phyloP scores from a whole-genome alignment of 2,113 vertebrate species.

The Tonatia bakeri region DNA sequence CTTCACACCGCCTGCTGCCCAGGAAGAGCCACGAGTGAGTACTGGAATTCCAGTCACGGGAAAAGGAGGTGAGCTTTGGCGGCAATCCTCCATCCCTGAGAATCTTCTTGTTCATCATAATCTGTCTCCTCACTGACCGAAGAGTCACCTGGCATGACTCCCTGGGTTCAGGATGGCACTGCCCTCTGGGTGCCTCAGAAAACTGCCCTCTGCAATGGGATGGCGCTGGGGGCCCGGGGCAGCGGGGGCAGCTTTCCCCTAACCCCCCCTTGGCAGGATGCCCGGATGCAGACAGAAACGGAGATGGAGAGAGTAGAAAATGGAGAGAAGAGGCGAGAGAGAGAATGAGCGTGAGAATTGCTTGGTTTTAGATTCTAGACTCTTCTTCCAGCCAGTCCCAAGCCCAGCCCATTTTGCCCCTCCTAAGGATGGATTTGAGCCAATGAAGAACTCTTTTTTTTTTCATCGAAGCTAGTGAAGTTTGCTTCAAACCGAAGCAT shows the following conservation, averaged over 20 bases:
- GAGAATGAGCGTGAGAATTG: neutral
- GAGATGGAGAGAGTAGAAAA: no score
- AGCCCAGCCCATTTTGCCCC: neutral
- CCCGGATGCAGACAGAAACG: neutral
- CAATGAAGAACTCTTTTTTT: neutral
- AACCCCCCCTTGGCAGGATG: neutral
- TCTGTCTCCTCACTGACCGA: neutral
- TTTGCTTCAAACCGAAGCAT: neutral
- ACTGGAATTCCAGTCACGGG: neutral
- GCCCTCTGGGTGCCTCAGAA: neutral
- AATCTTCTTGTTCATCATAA: neutral
- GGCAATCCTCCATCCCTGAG: accelerated
- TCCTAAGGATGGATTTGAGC: neutral
- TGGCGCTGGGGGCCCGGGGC: accelerated
- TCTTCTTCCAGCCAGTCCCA: neutral
- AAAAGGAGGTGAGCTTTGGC: neutral
- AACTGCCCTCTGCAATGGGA: neutral
- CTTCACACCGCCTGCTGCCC: neutral
- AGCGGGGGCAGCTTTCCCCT: neutral
- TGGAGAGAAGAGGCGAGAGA: no score
- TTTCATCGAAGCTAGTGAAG: neutral
- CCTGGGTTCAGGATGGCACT: neutral
- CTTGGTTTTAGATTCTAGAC: neutral
- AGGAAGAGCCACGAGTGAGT: neutral
- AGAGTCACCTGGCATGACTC: neutral